phyloP scores from a whole-genome alignment of 2,797 vertebrate species.

The Chromis chromis region DNA sequence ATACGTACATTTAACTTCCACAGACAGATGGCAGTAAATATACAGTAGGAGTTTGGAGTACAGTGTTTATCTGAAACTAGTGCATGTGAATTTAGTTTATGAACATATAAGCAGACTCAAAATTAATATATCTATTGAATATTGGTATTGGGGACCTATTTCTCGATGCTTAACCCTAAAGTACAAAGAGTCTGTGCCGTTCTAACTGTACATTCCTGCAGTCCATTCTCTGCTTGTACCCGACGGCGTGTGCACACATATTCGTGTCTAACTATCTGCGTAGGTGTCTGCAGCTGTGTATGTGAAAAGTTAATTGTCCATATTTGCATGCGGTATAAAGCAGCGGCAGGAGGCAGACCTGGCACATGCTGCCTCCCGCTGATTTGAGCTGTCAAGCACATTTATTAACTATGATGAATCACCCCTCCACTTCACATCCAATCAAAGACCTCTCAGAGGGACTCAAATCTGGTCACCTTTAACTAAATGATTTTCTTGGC shows the following conservation, averaged over 20 bases:
- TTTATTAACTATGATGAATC: constrained; percentile 88
- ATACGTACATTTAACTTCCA: too few species aligned
- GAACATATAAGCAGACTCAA: too few species aligned
- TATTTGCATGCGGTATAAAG: constrained; percentile 79
- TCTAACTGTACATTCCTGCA: background rate
- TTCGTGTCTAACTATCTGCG: constrained; percentile 15
- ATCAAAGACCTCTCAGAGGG: constrained; percentile 82
- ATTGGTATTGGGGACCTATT: too few species aligned
- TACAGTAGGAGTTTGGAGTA: too few species aligned
- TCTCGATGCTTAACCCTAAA: too few species aligned
- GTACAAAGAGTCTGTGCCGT: background rate
- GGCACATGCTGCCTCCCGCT: constrained; percentile 73
- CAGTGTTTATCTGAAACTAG: too few species aligned
- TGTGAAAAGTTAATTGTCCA: constrained; percentile 74
- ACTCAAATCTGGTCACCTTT: constrained; percentile 82
- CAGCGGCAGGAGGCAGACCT: constrained; percentile 67
- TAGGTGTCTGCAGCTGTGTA: constrained; percentile 43
- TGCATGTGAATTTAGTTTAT: too few species aligned
- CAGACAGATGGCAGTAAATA: too few species aligned
- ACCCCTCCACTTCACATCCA: constrained; percentile 79
- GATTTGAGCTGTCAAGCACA: constrained; percentile 81
- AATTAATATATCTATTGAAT: too few species aligned
- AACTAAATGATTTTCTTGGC: constrained; percentile 83
- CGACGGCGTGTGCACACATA: background rate
- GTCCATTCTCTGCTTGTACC: background rate